phyloP scores from a whole-genome alignment of 2,113 vertebrate species.

The Pomatorhinus ruficollis region DNA sequence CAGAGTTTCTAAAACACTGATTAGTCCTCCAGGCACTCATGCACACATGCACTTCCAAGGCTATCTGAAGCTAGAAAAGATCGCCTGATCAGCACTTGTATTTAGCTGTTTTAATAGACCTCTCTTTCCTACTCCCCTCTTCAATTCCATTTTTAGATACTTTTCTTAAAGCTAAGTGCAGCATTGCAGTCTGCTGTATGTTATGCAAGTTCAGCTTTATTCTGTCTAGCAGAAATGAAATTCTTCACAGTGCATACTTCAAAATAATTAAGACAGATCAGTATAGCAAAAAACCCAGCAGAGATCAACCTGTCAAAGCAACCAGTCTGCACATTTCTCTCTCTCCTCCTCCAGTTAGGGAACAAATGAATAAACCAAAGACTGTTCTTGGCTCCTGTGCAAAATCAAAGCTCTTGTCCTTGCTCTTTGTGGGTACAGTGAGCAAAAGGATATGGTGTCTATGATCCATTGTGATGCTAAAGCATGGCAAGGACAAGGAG shows the following conservation, averaged over 20 bases:
- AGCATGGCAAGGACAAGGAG: neutral
- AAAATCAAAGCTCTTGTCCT: neutral
- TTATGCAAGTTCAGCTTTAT: constrained; percentile 42
- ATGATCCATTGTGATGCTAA: neutral
- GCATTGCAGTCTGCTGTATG: neutral
- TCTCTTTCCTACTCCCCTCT: neutral
- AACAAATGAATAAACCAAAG: neutral
- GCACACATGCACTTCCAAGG: neutral
- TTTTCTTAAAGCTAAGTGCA: neutral
- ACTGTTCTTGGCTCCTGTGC: neutral
- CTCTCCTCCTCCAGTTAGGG: neutral
- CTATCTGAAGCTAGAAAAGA: neutral
- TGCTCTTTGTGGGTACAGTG: neutral
- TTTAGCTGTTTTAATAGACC: neutral
- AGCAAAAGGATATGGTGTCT: neutral
- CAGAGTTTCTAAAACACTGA: neutral
- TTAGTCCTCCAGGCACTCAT: neutral
- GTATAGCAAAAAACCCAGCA: neutral
- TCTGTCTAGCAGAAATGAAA: constrained; percentile 31
- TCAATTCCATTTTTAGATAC: neutral
- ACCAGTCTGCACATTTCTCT: neutral
- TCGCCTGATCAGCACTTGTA: neutral
- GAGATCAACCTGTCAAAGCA: constrained; percentile 35
- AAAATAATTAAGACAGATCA: constrained; percentile 40
- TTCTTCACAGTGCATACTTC: constrained; percentile 39